These are phyloP conservation scores for Leucosticte australis DNA, from an alignment of 2,113 vertebrate species.

Conservation along the genomic window DNA sequence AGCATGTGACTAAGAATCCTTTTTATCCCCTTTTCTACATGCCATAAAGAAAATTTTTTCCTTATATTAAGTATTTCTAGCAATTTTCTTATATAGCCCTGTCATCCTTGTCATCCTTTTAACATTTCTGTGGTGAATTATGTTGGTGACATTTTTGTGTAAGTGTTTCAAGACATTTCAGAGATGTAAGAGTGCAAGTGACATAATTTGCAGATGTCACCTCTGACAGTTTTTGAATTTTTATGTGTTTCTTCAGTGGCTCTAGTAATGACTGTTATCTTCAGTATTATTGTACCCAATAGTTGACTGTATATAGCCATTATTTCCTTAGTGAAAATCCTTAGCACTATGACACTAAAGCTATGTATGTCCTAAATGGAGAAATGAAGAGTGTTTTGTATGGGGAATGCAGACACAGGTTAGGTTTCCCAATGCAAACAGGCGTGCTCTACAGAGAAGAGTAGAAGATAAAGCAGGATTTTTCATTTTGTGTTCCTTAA, in stretches of 20 bases:
- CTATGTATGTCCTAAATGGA: background rate
- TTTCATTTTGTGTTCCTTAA: background rate
- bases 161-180: background rate
- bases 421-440: background rate
- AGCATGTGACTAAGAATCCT: background rate
- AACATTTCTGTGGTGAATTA: background rate
- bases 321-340: background rate
- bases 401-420: background rate
- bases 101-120: background rate
- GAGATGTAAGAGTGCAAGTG: background rate
- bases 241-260: background rate
- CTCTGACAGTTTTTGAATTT: background rate
- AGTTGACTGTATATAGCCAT: background rate
- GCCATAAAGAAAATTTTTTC: background rate
- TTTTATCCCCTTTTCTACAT: background rate
- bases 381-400: background rate
- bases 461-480: background rate
- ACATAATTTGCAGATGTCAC: constrained; percentile 4
- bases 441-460: background rate
- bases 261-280: background rate
- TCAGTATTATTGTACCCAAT: background rate
- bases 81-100: background rate
- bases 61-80: background rate
- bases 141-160: background rate
- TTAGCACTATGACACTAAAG: background rate